Evolutionary conservation across 1,140 invertebrate species (phyloP).

Genomic region (Saccostrea glomerata): DNA sequence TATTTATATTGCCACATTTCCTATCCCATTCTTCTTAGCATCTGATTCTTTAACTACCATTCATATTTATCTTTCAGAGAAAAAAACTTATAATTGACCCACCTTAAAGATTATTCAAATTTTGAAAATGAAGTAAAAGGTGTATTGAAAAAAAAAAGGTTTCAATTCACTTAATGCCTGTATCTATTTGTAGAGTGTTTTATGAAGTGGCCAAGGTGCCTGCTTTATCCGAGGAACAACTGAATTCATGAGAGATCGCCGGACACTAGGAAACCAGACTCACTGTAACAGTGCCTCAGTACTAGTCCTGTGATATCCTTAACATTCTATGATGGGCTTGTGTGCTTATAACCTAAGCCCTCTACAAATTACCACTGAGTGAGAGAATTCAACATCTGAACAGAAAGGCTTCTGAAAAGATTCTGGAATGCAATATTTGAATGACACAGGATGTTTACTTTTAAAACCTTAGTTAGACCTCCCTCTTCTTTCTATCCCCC

Average conservation of each 20-base stretch:
- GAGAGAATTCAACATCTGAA: not conserved
- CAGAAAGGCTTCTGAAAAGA: not conserved
- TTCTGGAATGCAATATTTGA: not conserved
- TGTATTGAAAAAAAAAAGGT: too few species aligned
- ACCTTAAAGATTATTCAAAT: too few species aligned
- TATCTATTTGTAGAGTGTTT: slow-evolving; percentile 86
- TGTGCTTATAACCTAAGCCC: not conserved
- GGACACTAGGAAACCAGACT: not conserved
- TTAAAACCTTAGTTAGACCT: not conserved
- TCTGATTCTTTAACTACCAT: too few species aligned
- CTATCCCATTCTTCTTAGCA: too few species aligned
- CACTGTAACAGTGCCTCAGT: not conserved
- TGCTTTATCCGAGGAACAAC: slow-evolving; percentile 63
- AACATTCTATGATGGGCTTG: not conserved
- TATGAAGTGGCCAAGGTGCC: slow-evolving; percentile 83
- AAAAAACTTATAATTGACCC: too few species aligned
- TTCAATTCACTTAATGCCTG: too few species aligned
- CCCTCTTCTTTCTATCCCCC: not conserved
- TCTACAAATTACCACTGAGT: not conserved
- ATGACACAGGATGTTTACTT: not conserved
- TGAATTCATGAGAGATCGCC: slow-evolving; percentile 30
- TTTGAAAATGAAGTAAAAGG: too few species aligned
- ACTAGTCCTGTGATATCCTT: not conserved
- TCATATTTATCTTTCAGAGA: too few species aligned
- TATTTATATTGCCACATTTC: too few species aligned